These are phyloP conservation scores for Meda fulgida DNA, from an alignment of 2,797 vertebrate genomes.

Conservation along the genomic window DNA sequence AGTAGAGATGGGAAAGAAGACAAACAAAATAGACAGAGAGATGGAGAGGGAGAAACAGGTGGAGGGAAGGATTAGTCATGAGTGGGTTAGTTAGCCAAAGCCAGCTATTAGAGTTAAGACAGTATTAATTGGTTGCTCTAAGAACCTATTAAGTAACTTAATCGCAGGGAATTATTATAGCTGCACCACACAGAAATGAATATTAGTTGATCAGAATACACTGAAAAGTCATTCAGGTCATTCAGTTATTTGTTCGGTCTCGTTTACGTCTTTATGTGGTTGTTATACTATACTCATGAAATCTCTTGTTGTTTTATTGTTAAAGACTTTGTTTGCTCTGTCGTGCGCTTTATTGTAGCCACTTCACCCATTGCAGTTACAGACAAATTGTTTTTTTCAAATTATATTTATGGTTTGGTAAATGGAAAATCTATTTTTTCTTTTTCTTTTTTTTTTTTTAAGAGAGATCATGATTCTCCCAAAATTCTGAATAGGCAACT, in stretches of 20 bases:
- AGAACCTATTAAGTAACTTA: neutral
- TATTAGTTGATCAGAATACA: constrained; percentile 23
- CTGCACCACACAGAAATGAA: constrained; percentile 3
- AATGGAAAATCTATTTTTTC: neutral
- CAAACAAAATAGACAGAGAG: constrained; percentile 83
- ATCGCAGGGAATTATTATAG: constrained; percentile 12
- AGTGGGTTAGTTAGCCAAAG: constrained; percentile 87
- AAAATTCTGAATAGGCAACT: neutral
- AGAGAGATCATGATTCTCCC: neutral
- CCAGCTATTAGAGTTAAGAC: constrained; percentile 80
- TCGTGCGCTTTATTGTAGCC: neutral
- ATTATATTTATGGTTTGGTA: neutral
- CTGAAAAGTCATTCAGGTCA: neutral
- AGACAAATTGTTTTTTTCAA: neutral
- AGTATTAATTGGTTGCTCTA: constrained; percentile 42
- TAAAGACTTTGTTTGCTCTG: neutral
- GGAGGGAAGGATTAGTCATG: constrained; percentile 79
- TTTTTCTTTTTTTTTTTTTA: neutral
- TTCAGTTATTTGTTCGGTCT: neutral
- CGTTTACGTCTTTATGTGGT: neutral
- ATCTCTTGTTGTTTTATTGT: neutral
- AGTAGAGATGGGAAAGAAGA: constrained; percentile 83
- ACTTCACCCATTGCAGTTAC: neutral
- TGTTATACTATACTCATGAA: neutral
- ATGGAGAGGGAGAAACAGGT: constrained; percentile 82